Evolutionary conservation across 53 echinoderm and acorn worm species (phyloP).

Genomic region (Astropecten irregularis): DNA sequence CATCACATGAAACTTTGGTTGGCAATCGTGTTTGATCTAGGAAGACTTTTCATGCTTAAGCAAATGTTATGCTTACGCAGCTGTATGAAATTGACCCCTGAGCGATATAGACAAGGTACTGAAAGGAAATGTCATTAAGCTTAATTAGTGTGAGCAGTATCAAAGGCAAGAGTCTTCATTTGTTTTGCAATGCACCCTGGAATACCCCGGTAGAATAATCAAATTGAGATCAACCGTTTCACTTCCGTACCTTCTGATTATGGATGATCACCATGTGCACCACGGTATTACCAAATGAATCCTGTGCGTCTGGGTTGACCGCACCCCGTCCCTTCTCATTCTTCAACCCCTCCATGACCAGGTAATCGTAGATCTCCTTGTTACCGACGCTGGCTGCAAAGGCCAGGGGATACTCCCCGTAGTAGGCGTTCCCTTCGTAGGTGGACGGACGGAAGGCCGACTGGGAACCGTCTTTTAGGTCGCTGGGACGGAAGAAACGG

Average conservation of each 20-base stretch:
- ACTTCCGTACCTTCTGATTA: constrained; percentile 75
- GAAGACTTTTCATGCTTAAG: too few species aligned
- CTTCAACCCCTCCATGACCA: constrained; percentile 51
- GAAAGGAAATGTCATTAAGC: too few species aligned
- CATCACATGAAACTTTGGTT: too few species aligned
- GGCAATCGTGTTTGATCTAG: too few species aligned
- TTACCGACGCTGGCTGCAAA: constrained; percentile 81
- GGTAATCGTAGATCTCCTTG: constrained; percentile 76
- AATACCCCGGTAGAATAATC: too few species aligned
- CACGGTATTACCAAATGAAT: constrained; percentile 81
- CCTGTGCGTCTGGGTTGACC: constrained; percentile 78
- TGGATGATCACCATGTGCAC: constrained; percentile 83
- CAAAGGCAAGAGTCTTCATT: too few species aligned
- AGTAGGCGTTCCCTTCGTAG: constrained; percentile 66
- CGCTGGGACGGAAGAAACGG: constrained; percentile 73
- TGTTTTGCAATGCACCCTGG: too few species aligned
- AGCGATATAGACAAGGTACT: too few species aligned
- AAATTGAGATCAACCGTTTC: too few species aligned
- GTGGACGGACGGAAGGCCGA: constrained; percentile 17
- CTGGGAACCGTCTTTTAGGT: constrained; percentile 29
- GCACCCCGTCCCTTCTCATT: constrained; percentile 40
- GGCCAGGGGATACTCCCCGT: constrained; percentile 82
- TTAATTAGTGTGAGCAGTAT: too few species aligned
- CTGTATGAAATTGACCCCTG: too few species aligned
- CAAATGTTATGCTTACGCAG: too few species aligned